A percentile compares a stretch with the other conserved stretches of the same genome.
phyloP scores from a whole-genome alignment of 2,888 invertebrate species.

The Leptinotarsa peninsularis region DNA sequence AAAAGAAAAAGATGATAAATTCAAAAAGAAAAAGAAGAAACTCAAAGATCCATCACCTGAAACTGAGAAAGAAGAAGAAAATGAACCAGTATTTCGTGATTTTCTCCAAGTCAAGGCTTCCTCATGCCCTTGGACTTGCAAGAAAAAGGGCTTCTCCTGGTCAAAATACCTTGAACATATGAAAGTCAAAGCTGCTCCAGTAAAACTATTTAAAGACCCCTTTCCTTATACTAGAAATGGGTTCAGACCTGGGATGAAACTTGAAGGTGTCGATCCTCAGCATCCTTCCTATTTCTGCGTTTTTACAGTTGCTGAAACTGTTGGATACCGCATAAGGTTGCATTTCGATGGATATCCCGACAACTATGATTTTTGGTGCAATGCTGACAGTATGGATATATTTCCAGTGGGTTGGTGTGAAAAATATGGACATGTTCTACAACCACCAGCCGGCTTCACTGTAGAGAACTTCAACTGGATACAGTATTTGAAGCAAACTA shows the following conservation, averaged over 20 bases:
- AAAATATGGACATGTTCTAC: constrained; percentile 81
- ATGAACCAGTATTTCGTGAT: constrained; percentile 59
- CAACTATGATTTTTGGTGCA: constrained; percentile 93
- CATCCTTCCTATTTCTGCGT: constrained; percentile 92
- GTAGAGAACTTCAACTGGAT: constrained; percentile 82
- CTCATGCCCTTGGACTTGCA: constrained; percentile 78
- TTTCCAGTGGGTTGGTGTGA: constrained; percentile 96
- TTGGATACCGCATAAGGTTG: constrained; percentile 85
- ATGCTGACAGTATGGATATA: constrained; percentile 90
- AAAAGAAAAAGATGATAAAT: constrained; percentile 58
- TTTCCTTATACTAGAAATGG: constrained; percentile 82
- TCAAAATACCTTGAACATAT: constrained; percentile 79
- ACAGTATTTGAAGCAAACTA: constrained; percentile 81
- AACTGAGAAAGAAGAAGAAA: constrained; percentile 51
- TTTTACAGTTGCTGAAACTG: constrained; percentile 83
- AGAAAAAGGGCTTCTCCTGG: constrained; percentile 83
- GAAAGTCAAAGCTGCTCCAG: constrained; percentile 80
- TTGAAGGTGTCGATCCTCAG: constrained; percentile 94
- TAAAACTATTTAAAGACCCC: constrained; percentile 82
- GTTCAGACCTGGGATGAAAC: constrained; percentile 86
- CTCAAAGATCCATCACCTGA: constrained; percentile 57
- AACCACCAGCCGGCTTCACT: constrained; percentile 80
- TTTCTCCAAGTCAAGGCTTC: constrained; percentile 60
- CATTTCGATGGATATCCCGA: constrained; percentile 94
- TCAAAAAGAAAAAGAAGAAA: constrained; percentile 57